Evolutionary conservation across 2,113 vertebrate species (phyloP).

Genomic region (Oxyruncus cristatus): DNA sequence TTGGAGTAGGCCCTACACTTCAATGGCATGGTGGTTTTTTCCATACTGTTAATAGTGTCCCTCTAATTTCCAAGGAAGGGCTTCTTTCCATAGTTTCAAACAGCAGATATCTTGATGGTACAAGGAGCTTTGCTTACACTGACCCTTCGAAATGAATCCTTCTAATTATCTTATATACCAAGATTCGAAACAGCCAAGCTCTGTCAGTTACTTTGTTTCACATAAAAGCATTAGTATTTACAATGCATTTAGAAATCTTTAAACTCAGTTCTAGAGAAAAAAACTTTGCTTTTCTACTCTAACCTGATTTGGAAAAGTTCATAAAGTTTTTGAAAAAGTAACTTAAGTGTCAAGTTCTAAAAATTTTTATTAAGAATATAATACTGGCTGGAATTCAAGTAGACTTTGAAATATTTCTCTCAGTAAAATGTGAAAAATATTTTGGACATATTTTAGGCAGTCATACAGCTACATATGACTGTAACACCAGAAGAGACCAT

Average conservation of each 20-base stretch:
- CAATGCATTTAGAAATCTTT: neutral
- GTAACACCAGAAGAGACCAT: neutral
- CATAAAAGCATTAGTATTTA: neutral
- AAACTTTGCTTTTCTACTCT: neutral
- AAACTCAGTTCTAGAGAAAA: neutral
- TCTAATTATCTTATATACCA: neutral
- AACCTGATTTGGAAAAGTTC: neutral
- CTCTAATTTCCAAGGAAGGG: neutral
- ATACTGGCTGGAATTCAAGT: neutral
- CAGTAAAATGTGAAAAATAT: neutral
- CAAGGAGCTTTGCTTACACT: neutral
- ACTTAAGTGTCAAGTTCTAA: neutral
- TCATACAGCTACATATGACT: neutral
- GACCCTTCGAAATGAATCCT: neutral
- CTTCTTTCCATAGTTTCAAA: neutral
- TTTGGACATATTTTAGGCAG: neutral
- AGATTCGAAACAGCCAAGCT: neutral
- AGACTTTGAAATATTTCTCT: neutral
- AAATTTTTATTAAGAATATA: neutral
- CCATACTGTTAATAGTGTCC: neutral
- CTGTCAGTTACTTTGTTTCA: neutral
- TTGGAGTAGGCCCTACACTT: neutral
- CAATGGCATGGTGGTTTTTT: neutral
- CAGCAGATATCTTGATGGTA: neutral
- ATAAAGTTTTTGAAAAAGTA: neutral